These are phyloP conservation scores for Trialeurodes vaporariorum DNA, from an alignment of 1,140 invertebrate genomes.

Conservation along the genomic window DNA sequence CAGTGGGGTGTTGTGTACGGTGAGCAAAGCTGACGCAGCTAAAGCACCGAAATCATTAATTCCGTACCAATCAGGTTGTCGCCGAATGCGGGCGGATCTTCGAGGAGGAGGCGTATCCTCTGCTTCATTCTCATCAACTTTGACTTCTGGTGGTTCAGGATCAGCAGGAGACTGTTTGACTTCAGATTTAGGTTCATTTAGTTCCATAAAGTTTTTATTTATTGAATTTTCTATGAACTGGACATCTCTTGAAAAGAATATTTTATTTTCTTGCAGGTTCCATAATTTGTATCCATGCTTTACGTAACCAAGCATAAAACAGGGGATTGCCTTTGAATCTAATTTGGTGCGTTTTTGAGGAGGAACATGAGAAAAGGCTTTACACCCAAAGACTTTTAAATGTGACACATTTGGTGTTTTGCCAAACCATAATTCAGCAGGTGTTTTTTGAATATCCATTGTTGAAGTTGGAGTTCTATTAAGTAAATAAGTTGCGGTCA, in stretches of 20 bases:
- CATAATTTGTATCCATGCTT: slow-evolving; percentile 4
- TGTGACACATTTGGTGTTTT: slow-evolving; percentile 20
- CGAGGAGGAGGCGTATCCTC: too few relatives aligned
- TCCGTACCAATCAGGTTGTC: too few relatives aligned
- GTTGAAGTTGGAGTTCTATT: slow-evolving; percentile 23
- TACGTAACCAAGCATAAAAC: slow-evolving; percentile 27
- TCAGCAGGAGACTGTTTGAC: too few relatives aligned
- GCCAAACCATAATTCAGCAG: slow-evolving; percentile 20
- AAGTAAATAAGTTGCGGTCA: slow-evolving; percentile 14
- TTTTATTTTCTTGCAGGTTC: slow-evolving; percentile 4
- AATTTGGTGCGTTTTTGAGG: slow-evolving; percentile 18
- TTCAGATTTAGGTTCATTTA: too few relatives aligned
- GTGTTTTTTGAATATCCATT: too few relatives aligned
- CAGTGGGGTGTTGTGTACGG: not conserved
- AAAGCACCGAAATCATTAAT: too few relatives aligned
- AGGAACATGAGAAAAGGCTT: slow-evolving; percentile 19
- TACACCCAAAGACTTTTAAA: slow-evolving; percentile 28
- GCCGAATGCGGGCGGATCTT: too few relatives aligned
- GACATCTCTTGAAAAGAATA: slow-evolving; percentile 6
- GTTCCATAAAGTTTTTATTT: too few relatives aligned
- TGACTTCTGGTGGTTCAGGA: too few relatives aligned
- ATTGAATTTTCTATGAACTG: slow-evolving; percentile 9
- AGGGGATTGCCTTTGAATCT: slow-evolving; percentile 22
- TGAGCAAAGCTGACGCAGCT: too few relatives aligned
- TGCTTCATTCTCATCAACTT: too few relatives aligned